Evolutionary conservation across 2,888 invertebrate genomes (phyloP), one percentile per base, ranked within the genome.

Genomic region (Zele albiditarsus): DNA sequence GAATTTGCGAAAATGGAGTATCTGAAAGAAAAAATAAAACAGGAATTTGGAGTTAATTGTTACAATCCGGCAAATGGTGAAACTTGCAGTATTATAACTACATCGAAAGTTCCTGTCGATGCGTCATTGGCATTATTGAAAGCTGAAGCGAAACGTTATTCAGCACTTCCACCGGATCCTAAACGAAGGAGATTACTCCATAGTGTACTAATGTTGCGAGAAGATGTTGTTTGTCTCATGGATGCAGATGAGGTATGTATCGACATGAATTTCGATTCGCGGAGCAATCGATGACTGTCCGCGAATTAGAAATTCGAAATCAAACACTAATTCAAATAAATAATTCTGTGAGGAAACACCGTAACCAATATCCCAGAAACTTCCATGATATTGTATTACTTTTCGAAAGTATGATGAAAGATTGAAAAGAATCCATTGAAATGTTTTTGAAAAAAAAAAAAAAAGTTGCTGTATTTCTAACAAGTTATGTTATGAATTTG

Each of bases 1-100:
- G 99, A 99, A 90, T 97, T 96, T 1, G 95, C 94, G 31, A 99
- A 99, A 91, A 99, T 99, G 98, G 96, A 97, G 85, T 99, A 98
- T 89, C 91, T 99, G 28, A 97, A 96, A 84, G 95, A 95, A 74
- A 99, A 98, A 91, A 99, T 99, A 79, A 95, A 96, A 80, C 94
- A 97, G 87, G 97, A 97, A 87, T 97, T 96, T 86, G 96, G 95
- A 78, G 92, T 97, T 46, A 95, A 94, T 82, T 98, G 98, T 87
- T 98, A 93, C 85, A 98, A 96, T 94, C 99, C 99, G 28, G 99
- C 98, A 0, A 99, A 99, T 91, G 99, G 99, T 0, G 99, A 99
- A 91, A 98, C 98, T 0, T 95, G 96, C 82, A 91, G 94, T 28
- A 97, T 99, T 75, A 93, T 92, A 42, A 97, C 97, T 0, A 94